Evolutionary conservation across 2,888 invertebrate genomes (phyloP).

Genomic region (Meteorus cinctellus): DNA sequence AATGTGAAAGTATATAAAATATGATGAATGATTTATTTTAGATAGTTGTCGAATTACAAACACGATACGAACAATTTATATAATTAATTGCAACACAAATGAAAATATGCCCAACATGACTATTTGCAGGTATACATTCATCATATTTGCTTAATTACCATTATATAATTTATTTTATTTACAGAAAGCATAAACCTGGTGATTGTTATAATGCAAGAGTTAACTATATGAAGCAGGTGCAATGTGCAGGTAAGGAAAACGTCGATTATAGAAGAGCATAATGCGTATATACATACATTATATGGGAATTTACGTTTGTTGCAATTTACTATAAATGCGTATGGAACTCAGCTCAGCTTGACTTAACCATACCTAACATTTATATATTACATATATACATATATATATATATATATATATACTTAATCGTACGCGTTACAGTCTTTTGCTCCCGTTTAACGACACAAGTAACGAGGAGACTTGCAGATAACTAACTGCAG

Average conservation of each 20-base stretch:
- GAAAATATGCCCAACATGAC: too few species aligned
- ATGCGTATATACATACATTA: constrained; percentile 40
- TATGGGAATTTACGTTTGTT: constrained; percentile 61
- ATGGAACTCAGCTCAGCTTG: constrained; percentile 16
- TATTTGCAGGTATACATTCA: not conserved
- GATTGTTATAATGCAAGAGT: constrained; percentile 41
- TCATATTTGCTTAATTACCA: constrained; percentile 23
- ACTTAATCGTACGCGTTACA: constrained; percentile 49
- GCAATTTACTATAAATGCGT: constrained; percentile 29
- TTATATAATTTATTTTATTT: constrained; percentile 21
- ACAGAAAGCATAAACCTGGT: not conserved
- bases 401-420: not conserved
- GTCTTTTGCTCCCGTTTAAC: constrained; percentile 64
- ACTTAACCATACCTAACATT: constrained; percentile 12
- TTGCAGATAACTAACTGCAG: constrained; percentile 21
- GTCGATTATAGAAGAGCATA: constrained; percentile 48
- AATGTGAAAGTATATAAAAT: too few species aligned
- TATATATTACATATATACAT: too few species aligned
- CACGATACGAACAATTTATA: too few species aligned
- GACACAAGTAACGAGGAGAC: constrained; percentile 57
- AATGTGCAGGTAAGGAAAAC: constrained; percentile 51
- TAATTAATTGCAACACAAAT: too few species aligned
- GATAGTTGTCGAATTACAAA: too few species aligned
- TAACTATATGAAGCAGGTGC: constrained; percentile 34
- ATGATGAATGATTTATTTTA: too few species aligned